Conservation (phyloP, 2,797 vertebrate species). For the Chelon auratus region DNA sequence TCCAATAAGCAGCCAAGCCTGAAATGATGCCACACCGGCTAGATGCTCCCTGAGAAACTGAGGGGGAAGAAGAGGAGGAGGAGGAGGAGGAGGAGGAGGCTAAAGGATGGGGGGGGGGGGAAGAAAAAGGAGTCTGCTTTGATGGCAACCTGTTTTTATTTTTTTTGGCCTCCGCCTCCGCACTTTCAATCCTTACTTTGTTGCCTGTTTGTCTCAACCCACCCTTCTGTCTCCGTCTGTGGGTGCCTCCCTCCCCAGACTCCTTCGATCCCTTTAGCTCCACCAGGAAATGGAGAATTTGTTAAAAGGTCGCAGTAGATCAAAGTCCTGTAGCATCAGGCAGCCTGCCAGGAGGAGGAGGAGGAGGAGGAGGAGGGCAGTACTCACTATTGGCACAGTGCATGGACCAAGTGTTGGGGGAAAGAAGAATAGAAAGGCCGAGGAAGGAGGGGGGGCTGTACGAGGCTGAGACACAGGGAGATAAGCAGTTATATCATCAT, state of each 20-base stretch:
- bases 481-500: too few relatives aligned
- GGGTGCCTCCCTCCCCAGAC: conserved; percentile 40
- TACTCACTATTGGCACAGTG: conserved; percentile 52
- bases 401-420: conserved; percentile 3
- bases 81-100: conserved; percentile 36
- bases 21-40: conserved; percentile 68
- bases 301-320: conserved; percentile 84
- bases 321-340: conserved; percentile 78
- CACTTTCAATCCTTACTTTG: conserved; percentile 38
- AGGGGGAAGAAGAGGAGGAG: conserved; percentile 49
- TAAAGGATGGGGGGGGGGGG: background rate
- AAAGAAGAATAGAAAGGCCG: background rate
- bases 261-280: conserved; percentile 60
- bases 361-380: conserved; percentile 58
- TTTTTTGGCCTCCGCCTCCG: conserved; percentile 21
- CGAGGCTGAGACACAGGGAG: background rate
- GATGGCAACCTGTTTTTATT: conserved; percentile 29
- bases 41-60: conserved; percentile 60
- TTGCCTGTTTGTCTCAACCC: conserved; percentile 52
- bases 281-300: conserved; percentile 78
- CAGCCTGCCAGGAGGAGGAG: conserved; percentile 67
- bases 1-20: conserved; percentile 69
- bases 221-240: conserved; percentile 35
- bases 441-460: background rate
- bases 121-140: conserved; percentile 19